Percentiles rank a stretch among this genome's conserved stretches.
These are phyloP conservation scores for Chiridota heheva DNA, from an alignment of 35 echinoderm and acorn worm genomes.

Conservation along the genomic window DNA sequence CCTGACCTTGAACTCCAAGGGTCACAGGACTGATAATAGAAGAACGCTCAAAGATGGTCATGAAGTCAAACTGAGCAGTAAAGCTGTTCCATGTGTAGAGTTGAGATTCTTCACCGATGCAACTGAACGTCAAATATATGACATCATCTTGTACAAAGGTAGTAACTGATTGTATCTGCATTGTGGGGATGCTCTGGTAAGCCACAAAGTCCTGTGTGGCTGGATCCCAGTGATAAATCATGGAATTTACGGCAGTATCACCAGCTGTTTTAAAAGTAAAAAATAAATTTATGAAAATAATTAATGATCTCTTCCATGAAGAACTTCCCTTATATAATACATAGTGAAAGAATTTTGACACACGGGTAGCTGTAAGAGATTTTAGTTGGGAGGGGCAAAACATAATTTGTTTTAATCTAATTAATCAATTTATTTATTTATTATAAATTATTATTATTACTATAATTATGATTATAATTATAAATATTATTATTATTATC, in stretches of 20 bases:
- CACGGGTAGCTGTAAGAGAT: too few relatives aligned
- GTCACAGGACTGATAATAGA: neutral
- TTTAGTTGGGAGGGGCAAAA: too few relatives aligned
- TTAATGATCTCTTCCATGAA: neutral
- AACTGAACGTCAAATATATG: constrained; percentile 66
- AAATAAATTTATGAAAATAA: neutral
- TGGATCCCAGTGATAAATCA: constrained; percentile 79
- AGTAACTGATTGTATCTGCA: constrained; percentile 56
- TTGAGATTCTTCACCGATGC: constrained; percentile 45
- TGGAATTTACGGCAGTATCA: constrained; percentile 52
- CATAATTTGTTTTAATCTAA: too few relatives aligned
- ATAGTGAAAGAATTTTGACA: too few relatives aligned
- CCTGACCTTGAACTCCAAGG: neutral
- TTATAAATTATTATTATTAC: too few relatives aligned
- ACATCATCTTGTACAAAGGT: constrained; percentile 51
- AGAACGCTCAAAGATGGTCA: neutral
- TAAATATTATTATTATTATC: too few relatives aligned
- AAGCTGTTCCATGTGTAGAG: constrained; percentile 81
- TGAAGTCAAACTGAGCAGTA: constrained; percentile 50
- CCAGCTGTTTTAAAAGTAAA: constrained; percentile 35
- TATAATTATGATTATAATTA: too few relatives aligned
- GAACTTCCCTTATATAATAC: too few relatives aligned
- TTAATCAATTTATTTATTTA: too few relatives aligned
- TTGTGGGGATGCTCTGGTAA: constrained; percentile 76
- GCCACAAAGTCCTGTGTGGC: constrained; percentile 36